Evolutionary conservation across 92 coral and sea anemone species (phyloP), one percentile per base, ranked within the genome.

Genomic region (Diadumene lineata): DNA sequence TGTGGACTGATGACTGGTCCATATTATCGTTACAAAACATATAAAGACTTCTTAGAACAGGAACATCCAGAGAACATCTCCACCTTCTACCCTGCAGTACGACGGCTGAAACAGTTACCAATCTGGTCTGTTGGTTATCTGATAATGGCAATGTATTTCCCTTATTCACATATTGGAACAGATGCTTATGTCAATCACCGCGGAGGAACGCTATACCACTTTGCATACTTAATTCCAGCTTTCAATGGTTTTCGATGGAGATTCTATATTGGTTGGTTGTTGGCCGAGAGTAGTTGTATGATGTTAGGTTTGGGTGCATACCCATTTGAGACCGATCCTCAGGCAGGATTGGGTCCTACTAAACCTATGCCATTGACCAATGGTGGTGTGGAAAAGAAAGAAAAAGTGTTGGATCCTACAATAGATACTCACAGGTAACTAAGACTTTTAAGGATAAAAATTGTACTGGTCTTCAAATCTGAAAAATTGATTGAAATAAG

Each of bases 1-100:
- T 89, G 92, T 69, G 98, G 98, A 21, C 84, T 93, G 11, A 84
- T 92, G 72, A 93, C 98, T 9, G 97, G 98, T 7, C 98, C 98
- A 1, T 93, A 93, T 73, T 93, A 77, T 64, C 91, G 98, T 43
- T 93, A 91, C 86, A 88, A 86, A 82, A 93, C 98, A 0, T 93
- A 79, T 69, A 82, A 85, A 70, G 98, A 93, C 66, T 87, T 92
- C 77, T 72, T 93, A 21, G 50, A 91, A 56, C 97, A 93, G 58
- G 92, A 88, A 43, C 76, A 80, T 56, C 90, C 93, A 18, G 83
- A 85, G 19, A 56, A 84, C 53, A 88, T 93, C 29, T 85, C 98
- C 16, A 85, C 98, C 23, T 68, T 93, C 33, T 68, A 72, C 31
- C 92, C 90, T 18, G 92, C 93, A 21, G 13, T 93, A 68, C 68